Evolutionary conservation across 2,797 vertebrate genomes (phyloP), one percentile per base, ranked within the genome.

Genomic region (Coracias cyanogaster): DNA sequence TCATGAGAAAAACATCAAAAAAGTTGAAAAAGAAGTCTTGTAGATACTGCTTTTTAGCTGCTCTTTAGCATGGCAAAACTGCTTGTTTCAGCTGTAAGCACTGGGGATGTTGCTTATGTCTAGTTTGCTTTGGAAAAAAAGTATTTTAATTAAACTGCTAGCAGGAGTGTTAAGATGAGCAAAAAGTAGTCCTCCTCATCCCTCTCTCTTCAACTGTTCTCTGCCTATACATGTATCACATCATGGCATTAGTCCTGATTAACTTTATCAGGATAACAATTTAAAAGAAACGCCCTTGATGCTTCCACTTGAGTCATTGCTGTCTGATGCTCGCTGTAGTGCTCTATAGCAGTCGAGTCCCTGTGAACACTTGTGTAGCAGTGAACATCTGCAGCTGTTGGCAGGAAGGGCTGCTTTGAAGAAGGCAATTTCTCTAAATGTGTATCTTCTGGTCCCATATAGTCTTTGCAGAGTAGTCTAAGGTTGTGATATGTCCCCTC

Each of bases 301-400:
- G 41, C 37, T 76, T 48, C 48, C n/a, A 17, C 28, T 57, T 0
- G 0, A 54, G 55, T 61, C 6, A 10, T 22, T 0, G 2, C 33
- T 76, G 12, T 54, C 29, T 71, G 66, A 33, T 1, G 1, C 64
- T 69, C 19, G 8, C 15, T 80, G 69, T 16, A 33, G 31, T 43
- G 35, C 45, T 81, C 21, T 64, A 9, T 14, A 89, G 60, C 33
- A 66, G 6, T 80, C 43, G 24, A 28, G 52, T 45, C 25, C 9
- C 22, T 80, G 35, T n/a, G 24, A 70, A 62, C 65, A 54, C n/a
- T 29, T 0, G 0, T 26, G 2, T 0, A n/a, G 8, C 2, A 24
- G 48, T 17, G n/a, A 29, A 17, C 12, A 28, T 51, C 10, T 71
- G 52, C 66, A 92, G 57, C 25, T 1, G 3, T 45, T 83, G 35